phyloP scores from a whole-genome alignment of 2,113 vertebrate species.

The Arenaria interpres region DNA sequence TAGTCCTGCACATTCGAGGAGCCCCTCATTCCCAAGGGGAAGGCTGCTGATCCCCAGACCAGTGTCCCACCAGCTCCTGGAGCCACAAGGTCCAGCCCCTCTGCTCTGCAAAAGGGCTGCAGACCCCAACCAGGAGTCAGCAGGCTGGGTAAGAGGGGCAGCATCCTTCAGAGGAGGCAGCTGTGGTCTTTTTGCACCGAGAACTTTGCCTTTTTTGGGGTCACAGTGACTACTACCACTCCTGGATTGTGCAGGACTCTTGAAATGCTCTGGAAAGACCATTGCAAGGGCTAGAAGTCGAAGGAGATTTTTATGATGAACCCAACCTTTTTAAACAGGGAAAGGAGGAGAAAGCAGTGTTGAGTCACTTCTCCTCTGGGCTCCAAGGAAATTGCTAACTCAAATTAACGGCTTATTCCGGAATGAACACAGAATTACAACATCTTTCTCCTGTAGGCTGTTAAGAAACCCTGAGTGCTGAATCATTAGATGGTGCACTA shows the following conservation, averaged over 20 bases:
- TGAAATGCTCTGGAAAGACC: not conserved
- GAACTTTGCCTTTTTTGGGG: not conserved
- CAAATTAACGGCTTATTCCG: slow-evolving; percentile 53
- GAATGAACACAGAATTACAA: slow-evolving; percentile 34
- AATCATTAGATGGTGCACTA: slow-evolving; percentile 43
- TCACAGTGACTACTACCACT: not conserved
- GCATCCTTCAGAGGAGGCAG: not conserved
- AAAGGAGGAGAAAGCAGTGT: not conserved
- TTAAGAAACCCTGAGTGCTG: slow-evolving; percentile 22
- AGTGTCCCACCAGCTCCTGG: not conserved
- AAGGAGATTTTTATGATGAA: not conserved
- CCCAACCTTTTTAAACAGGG: not conserved
- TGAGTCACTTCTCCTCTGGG: slow-evolving; percentile 13
- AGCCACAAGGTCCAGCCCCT: not conserved
- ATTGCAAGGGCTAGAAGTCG: not conserved
- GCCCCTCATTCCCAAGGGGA: not conserved
- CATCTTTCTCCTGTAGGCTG: not conserved
- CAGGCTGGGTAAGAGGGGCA: not conserved
- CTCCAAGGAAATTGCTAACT: slow-evolving; percentile 33
- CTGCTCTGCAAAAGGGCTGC: not conserved
- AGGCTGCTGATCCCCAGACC: not conserved
- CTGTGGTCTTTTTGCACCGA: not conserved
- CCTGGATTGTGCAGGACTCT: not conserved
- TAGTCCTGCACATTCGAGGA: not conserved
- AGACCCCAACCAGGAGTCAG: not conserved